Percentiles rank a stretch among this genome's conserved stretches.
phyloP scores from a whole-genome alignment of 2,113 vertebrate species.

The Nothoprocta perdicaria region DNA sequence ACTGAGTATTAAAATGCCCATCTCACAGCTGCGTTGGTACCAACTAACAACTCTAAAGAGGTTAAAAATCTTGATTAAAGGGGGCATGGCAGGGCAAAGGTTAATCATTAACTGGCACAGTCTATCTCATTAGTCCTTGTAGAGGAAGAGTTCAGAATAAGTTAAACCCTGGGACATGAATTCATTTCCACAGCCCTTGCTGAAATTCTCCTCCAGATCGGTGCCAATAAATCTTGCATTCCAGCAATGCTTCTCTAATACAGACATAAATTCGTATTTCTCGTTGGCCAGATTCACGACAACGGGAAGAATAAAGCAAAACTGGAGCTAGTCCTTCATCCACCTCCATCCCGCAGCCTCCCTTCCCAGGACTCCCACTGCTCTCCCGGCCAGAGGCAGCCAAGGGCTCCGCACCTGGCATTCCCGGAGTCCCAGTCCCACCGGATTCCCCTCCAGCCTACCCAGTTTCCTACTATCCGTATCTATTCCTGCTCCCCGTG shows the following conservation, averaged over 20 bases:
- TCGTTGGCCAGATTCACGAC: slow-evolving; percentile 17
- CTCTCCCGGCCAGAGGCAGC: neutral
- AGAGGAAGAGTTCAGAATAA: slow-evolving; percentile 27
- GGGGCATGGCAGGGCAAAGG: slow-evolving; percentile 21
- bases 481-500: neutral
- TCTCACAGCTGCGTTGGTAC: neutral
- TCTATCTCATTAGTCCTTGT: slow-evolving; percentile 26
- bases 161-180: slow-evolving; percentile 40
- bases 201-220: slow-evolving; percentile 35
- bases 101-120: slow-evolving; percentile 20
- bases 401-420: neutral
- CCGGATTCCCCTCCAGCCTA: neutral
- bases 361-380: neutral
- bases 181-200: slow-evolving; percentile 49
- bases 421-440: slow-evolving; percentile 24
- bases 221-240: slow-evolving; percentile 58
- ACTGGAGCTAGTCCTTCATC: neutral
- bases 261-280: slow-evolving; percentile 53
- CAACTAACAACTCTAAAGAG: neutral
- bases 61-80: slow-evolving; percentile 13
- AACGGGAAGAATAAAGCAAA: slow-evolving; percentile 18
- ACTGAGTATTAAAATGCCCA: neutral
- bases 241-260: slow-evolving; percentile 41
- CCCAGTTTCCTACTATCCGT: neutral
- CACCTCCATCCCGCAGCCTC: neutral